phyloP scores from a whole-genome alignment of 2,797 vertebrate genomes.

The Chlorospingus flavigularis region DNA sequence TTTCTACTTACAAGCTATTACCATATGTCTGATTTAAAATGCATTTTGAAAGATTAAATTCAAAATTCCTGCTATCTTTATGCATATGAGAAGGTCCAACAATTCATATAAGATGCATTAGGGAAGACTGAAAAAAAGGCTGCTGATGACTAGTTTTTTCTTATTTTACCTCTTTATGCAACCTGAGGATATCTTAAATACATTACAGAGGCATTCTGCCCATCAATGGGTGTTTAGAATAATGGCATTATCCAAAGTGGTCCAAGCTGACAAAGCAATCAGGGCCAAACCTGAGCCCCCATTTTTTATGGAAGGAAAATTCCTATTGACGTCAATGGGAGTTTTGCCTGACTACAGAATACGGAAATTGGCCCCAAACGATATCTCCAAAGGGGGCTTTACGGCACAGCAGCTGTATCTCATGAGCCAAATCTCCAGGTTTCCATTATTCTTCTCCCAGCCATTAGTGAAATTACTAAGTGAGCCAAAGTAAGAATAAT shows the following conservation, averaged over 20 bases:
- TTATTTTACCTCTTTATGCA: neutral
- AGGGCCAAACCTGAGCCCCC: neutral
- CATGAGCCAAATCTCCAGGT: conserved; percentile 24
- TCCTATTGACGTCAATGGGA: conserved; percentile 49
- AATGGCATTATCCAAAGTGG: neutral
- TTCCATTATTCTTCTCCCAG: neutral
- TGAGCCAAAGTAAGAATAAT: conserved; percentile 13
- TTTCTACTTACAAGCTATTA: conserved; percentile 54
- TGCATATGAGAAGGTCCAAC: neutral
- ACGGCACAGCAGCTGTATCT: neutral
- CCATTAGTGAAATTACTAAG: neutral
- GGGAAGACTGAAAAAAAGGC: neutral
- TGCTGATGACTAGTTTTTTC: neutral
- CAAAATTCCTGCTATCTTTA: neutral
- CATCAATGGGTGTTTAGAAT: neutral
- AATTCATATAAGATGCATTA: neutral
- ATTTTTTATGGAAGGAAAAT: conserved; percentile 22
- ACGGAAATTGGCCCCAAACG: conserved; percentile 15
- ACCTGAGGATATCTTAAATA: neutral
- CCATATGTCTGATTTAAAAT: neutral
- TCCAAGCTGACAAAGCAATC: neutral
- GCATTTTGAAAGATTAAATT: neutral
- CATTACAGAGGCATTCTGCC: neutral
- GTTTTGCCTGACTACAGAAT: conserved; percentile 41
- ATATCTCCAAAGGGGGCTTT: conserved; percentile 36